phyloP scores from a whole-genome alignment of 2,113 vertebrate species.

The Nematolebias whitei region DNA sequence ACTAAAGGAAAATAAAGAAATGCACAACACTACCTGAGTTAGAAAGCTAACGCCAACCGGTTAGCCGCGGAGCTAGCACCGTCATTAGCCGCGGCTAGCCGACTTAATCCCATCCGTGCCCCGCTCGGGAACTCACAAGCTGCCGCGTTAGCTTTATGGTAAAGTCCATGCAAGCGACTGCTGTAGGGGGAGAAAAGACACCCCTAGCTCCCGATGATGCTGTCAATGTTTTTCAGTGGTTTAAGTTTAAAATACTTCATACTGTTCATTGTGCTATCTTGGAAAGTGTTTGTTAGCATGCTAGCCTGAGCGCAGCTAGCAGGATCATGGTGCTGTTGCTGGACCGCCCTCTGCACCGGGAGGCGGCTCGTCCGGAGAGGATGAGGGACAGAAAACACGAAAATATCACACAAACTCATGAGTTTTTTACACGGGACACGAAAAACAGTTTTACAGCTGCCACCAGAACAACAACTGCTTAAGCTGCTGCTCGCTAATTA shows the following conservation, averaged over 20 bases:
- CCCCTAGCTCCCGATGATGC: slow-evolving; percentile 33
- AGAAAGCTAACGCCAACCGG: slow-evolving; percentile 58
- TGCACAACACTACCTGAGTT: slow-evolving; percentile 57
- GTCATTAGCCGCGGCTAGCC: slow-evolving; percentile 66
- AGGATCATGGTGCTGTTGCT: too few relatives aligned
- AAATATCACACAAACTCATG: too few relatives aligned
- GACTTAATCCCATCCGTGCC: slow-evolving; percentile 59
- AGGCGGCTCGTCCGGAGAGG: slow-evolving; percentile 19
- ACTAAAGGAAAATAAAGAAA: slow-evolving; percentile 20
- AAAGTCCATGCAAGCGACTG: slow-evolving; percentile 59
- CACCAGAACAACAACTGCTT: too few relatives aligned
- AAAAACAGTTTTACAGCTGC: too few relatives aligned
- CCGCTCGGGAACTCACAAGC: slow-evolving; percentile 46
- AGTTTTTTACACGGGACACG: too few relatives aligned
- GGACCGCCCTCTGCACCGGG: slow-evolving; percentile 59
- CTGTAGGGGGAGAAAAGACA: neutral
- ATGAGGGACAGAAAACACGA: too few relatives aligned
- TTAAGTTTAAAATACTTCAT: slow-evolving; percentile 24
- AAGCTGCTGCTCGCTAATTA: too few relatives aligned
- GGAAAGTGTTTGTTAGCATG: slow-evolving; percentile 50
- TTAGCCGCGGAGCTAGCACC: slow-evolving; percentile 67
- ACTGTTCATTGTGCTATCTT: slow-evolving; percentile 49
- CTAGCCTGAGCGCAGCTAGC: slow-evolving; percentile 47
- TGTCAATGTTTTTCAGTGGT: slow-evolving; percentile 21
- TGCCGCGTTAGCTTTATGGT: slow-evolving; percentile 42